These are phyloP conservation scores for Platycheirus rosarum DNA, from an alignment of 2,888 invertebrate genomes.

Conservation along the genomic window DNA sequence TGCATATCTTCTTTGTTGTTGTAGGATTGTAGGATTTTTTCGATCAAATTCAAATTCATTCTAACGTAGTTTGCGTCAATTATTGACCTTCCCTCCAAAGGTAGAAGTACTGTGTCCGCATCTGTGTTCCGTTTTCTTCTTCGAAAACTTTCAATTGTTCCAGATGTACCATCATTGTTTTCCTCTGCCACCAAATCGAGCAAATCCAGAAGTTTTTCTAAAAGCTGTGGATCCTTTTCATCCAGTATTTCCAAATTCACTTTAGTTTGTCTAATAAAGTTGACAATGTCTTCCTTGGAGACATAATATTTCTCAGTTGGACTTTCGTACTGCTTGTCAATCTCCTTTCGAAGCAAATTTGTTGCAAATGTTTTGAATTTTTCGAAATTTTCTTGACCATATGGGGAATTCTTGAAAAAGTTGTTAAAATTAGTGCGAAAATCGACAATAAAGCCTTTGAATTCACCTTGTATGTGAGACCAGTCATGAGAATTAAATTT, in stretches of 20 bases:
- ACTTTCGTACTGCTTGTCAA: constrained; percentile 64
- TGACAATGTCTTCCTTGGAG: constrained; percentile 60
- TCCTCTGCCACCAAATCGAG: constrained; percentile 64
- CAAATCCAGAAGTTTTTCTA: constrained; percentile 63
- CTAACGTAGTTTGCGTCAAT: constrained; percentile 56
- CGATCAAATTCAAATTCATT: constrained; percentile 64
- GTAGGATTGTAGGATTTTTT: constrained; percentile 52
- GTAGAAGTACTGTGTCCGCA: constrained; percentile 27
- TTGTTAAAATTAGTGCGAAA: not conserved
- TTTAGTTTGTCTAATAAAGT: constrained; percentile 60
- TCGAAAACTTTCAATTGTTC: constrained; percentile 42
- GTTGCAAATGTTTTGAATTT: constrained; percentile 51
- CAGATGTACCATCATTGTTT: not conserved
- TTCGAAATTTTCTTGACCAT: constrained; percentile 5
- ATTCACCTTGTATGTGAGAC: constrained; percentile 59
- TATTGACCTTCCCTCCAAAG: constrained; percentile 61
- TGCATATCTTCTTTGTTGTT: constrained; percentile 38
- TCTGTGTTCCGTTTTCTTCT: constrained; percentile 43
- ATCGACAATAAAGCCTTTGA: not conserved
- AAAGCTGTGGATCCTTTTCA: constrained; percentile 28
- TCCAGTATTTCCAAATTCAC: constrained; percentile 57
- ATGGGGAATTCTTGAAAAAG: constrained; percentile 18
- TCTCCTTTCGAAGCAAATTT: constrained; percentile 53
- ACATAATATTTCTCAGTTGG: constrained; percentile 67
- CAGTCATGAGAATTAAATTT: constrained; percentile 51